Percentiles rank a stretch among this genome's conserved stretches.
Conservation (phyloP, 2,888 invertebrate species). For the Thelaira solivaga region DNA sequence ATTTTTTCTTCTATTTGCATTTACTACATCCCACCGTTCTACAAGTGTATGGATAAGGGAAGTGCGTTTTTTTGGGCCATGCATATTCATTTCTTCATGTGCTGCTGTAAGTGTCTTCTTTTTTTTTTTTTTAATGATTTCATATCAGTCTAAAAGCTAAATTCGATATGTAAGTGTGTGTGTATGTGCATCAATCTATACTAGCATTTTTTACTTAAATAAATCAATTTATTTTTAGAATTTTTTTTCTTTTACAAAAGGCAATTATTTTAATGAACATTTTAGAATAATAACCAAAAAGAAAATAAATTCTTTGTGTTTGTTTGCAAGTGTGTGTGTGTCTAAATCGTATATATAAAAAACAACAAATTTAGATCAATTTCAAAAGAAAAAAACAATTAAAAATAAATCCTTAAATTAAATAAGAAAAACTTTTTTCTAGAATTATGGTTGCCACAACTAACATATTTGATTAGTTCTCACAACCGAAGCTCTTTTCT, state of each 20-base stretch:
- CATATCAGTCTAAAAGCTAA: constrained; percentile 10
- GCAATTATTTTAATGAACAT: constrained; percentile 33
- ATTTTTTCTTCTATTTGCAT: too few relatives aligned
- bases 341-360: constrained; percentile 2
- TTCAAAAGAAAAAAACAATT: not conserved
- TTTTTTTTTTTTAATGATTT: not conserved
- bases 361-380: not conserved
- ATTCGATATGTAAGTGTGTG: not conserved
- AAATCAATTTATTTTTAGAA: not conserved
- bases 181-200: not conserved
- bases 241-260: constrained; percentile 3
- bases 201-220: not conserved
- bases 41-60: too few relatives aligned
- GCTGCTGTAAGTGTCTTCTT: not conserved
- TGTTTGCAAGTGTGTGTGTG: too few relatives aligned
- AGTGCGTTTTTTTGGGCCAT: not conserved
- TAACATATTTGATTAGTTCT: too few relatives aligned
- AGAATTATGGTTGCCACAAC: too few relatives aligned
- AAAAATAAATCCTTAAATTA: too few relatives aligned
- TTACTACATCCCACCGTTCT: too few relatives aligned
- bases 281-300: not conserved
- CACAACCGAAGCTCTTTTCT: too few relatives aligned
- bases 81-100: not conserved
- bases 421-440: too few relatives aligned
- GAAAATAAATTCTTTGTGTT: not conserved